Percentiles rank a stretch among this genome's conserved stretches.
phyloP scores from a whole-genome alignment of 2,113 vertebrate genomes.

The Murina feae region DNA sequence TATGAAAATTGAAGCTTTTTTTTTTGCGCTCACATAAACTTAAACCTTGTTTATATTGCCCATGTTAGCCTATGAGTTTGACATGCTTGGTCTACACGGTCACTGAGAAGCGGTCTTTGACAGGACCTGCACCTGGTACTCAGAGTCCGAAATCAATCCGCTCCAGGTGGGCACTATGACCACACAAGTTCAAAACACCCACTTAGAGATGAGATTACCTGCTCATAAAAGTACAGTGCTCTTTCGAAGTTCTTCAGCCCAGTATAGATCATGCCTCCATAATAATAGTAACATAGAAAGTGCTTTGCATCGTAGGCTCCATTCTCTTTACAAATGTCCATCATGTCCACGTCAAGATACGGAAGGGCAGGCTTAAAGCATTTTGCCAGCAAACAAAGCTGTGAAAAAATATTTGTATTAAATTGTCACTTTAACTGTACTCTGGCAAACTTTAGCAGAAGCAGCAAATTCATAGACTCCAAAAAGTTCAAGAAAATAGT shows the following conservation, averaged over 20 bases:
- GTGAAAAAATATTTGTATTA: conserved; percentile 67
- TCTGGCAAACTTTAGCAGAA: neutral
- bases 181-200: neutral
- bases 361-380: conserved; percentile 98
- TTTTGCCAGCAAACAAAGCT: conserved; percentile 99
- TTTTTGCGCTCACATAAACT: too few relatives aligned
- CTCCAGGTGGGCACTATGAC: neutral
- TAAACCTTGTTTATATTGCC: too few relatives aligned
- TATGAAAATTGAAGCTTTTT: too few relatives aligned
- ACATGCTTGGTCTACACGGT: too few relatives aligned
- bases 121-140: neutral
- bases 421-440: neutral
- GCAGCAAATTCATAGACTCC: neutral
- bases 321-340: conserved; percentile 99
- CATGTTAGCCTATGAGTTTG: too few relatives aligned
- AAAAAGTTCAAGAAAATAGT: neutral
- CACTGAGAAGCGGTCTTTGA: neutral
- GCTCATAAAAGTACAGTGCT: conserved; percentile 99
- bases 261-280: conserved; percentile 99
- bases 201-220: conserved; percentile 81
- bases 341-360: conserved; percentile 99
- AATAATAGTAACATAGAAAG: conserved; percentile 99
- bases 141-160: neutral
- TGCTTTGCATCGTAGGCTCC: conserved; percentile 99
- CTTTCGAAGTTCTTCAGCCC: conserved; percentile 98